A percentile compares a stretch with the other conserved stretches of the same genome.
Evolutionary conservation across 2,888 invertebrate genomes (phyloP).

Genomic region (Iselma pallidipennis): DNA sequence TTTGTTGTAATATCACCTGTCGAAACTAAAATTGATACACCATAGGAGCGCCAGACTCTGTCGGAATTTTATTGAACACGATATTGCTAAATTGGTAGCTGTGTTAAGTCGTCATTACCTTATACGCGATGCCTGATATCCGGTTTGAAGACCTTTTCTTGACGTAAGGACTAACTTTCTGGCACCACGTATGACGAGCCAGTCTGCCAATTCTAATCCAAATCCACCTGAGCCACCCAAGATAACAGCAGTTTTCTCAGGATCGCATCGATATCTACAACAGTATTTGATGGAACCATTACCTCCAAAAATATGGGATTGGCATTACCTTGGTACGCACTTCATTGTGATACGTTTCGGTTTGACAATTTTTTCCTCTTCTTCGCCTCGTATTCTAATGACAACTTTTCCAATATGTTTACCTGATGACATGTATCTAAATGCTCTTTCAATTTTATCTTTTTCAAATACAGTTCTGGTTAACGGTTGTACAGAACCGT

Average conservation of each 20-base stretch:
- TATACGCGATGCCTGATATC: slow-evolving; percentile 69
- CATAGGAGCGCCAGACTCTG: slow-evolving; percentile 73
- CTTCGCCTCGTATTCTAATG: slow-evolving; percentile 50
- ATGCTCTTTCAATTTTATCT: too few species aligned
- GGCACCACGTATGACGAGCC: slow-evolving; percentile 83
- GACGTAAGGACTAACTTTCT: slow-evolving; percentile 79
- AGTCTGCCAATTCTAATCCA: slow-evolving; percentile 85
- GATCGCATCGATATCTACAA: slow-evolving; percentile 51
- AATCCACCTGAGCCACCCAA: slow-evolving; percentile 89
- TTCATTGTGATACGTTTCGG: neutral
- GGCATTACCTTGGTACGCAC: slow-evolving; percentile 19
- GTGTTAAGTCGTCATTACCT: too few species aligned
- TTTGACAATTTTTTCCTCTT: slow-evolving; percentile 27
- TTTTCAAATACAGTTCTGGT: slow-evolving; percentile 68
- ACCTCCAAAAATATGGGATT: neutral
- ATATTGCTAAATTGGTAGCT: neutral
- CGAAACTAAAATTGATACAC: too few species aligned
- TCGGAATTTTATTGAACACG: slow-evolving; percentile 57
- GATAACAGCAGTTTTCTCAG: slow-evolving; percentile 63
- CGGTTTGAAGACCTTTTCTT: slow-evolving; percentile 75
- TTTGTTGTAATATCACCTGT: slow-evolving; percentile 72
- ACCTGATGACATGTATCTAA: too few species aligned
- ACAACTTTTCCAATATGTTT: too few species aligned
- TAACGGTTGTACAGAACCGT: slow-evolving; percentile 72
- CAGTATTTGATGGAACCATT: neutral